These are phyloP conservation scores for Coturnix japonica DNA, from an alignment of 2,113 vertebrate species.

Conservation along the genomic window DNA sequence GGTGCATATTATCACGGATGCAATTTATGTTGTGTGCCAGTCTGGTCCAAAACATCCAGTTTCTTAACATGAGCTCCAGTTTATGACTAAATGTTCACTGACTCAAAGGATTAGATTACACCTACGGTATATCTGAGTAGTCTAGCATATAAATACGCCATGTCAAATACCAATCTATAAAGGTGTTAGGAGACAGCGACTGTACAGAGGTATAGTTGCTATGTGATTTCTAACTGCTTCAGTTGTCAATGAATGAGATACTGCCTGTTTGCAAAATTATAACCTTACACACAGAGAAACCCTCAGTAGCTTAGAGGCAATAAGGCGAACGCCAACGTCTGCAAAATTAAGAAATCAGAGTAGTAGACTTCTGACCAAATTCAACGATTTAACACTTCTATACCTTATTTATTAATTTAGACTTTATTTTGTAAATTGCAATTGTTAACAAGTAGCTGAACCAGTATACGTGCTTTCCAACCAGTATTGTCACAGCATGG, in stretches of 20 bases:
- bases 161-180: conserved; percentile 55
- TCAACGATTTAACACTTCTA: conserved; percentile 71
- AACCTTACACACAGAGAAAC: conserved; percentile 66
- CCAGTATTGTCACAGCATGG: conserved; percentile 80
- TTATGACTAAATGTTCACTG: conserved; percentile 83
- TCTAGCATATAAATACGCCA: conserved; percentile 57
- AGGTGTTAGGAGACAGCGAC: conserved; percentile 51
- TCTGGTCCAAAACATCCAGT: conserved; percentile 85
- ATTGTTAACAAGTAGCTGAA: conserved; percentile 79
- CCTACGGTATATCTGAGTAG: conserved; percentile 72
- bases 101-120: conserved; percentile 87
- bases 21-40: conserved; percentile 95
- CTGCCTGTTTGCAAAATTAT: conserved; percentile 68
- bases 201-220: conserved; percentile 39
- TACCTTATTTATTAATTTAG: conserved; percentile 78
- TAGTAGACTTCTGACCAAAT: conserved; percentile 80
- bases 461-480: conserved; percentile 80
- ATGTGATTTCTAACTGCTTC: conserved; percentile 68
- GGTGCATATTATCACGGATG: conserved; percentile 94
- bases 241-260: conserved; percentile 66
- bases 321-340: conserved; percentile 70
- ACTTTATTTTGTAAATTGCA: conserved; percentile 74
- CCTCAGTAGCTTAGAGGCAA: conserved; percentile 73
- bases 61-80: conserved; percentile 83
- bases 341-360: conserved; percentile 68